Evolutionary conservation across 2,797 vertebrate genomes (phyloP), one percentile per base, ranked within the genome.

Genomic region (Clarias fuscus): DNA sequence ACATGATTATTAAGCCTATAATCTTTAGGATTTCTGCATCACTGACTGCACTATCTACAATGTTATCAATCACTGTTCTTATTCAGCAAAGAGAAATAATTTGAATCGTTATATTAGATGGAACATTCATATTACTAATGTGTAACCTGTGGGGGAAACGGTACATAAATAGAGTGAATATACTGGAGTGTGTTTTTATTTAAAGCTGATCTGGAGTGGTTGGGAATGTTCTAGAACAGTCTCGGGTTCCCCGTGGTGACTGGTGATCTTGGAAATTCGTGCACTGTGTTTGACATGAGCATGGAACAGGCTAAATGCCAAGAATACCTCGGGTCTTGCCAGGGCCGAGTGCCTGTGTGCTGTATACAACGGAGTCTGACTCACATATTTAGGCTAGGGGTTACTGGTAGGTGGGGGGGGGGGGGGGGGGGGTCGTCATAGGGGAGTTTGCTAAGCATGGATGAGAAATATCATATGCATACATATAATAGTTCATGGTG

Each of bases 311-410:
- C 5, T 14, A 90, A 93, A 84, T 96, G 92, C 94, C 90, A 62
- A 76, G 83, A 90, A 90, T 97, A 93, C 96, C 95, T 88, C 84
- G 65, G 84, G 91, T 85, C 89, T 94, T 27, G 91, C 90, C 88
- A 22, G 37, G 85, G 84, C 90, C 56, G 37, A 83, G 59, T 86
- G 90, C 88, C 90, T 90, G 85, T 2, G 6, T 84, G 91, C 27
- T 43, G 83, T 40, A 8, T 43, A 48, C 22, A 37, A 24, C 18
- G 62, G 61, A 76, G 37, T 77, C 71, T 85, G 84, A 76, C 53
- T 84, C 90, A 91, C 90, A 48, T 91, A 91, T 91, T 94, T 86
- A 27, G 72, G 84, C 86, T 68, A 70, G 33, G 71, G 88, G 84
- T 61, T 72, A 73, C 86, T 88, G 81, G 82, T 81, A 58, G 59